A percentile compares a stretch with the other conserved stretches of the same genome.
These are phyloP conservation scores for Drosophila ogumai DNA, from an alignment of 1,140 invertebrate species.

Conservation along the genomic window DNA sequence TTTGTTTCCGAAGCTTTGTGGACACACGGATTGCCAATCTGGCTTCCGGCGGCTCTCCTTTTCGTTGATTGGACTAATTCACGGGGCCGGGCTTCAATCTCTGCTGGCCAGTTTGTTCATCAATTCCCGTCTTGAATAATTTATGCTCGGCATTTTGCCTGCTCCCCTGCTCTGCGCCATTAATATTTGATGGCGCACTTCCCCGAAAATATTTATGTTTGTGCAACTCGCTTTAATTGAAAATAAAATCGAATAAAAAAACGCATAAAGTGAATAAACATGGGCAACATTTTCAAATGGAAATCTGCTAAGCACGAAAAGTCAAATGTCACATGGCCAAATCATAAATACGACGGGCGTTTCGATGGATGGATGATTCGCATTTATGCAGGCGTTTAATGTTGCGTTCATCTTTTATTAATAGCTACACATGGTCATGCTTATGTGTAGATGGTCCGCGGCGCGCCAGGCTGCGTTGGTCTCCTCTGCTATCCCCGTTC, in stretches of 20 bases:
- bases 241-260: constrained; percentile 34
- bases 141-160: constrained; percentile 26
- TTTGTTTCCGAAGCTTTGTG: constrained; percentile 11
- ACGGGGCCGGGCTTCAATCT: constrained; percentile 12
- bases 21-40: constrained; percentile 9
- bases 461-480: not conserved
- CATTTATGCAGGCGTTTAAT: constrained; percentile 62
- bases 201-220: constrained; percentile 33
- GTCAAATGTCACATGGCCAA: constrained; percentile 61
- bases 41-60: not conserved
- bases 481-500: constrained; percentile 1
- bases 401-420: constrained; percentile 62
- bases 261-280: constrained; percentile 12
- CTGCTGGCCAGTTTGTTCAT: constrained; percentile 48
- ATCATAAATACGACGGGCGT: constrained; percentile 8
- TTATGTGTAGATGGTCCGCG: constrained; percentile 44
- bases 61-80: constrained; percentile 28
- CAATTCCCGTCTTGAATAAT: constrained; percentile 45
- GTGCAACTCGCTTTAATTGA: constrained; percentile 37
- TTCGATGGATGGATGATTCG: constrained; percentile 42
- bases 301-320: constrained; percentile 45
- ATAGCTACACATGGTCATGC: constrained; percentile 55
- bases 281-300: constrained; percentile 24
- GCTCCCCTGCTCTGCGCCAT: not conserved
- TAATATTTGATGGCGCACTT: constrained; percentile 40